Percentiles rank a stretch among this genome's conserved stretches.
phyloP scores from a whole-genome alignment of 2,113 vertebrate genomes.

The Balaeniceps rex region DNA sequence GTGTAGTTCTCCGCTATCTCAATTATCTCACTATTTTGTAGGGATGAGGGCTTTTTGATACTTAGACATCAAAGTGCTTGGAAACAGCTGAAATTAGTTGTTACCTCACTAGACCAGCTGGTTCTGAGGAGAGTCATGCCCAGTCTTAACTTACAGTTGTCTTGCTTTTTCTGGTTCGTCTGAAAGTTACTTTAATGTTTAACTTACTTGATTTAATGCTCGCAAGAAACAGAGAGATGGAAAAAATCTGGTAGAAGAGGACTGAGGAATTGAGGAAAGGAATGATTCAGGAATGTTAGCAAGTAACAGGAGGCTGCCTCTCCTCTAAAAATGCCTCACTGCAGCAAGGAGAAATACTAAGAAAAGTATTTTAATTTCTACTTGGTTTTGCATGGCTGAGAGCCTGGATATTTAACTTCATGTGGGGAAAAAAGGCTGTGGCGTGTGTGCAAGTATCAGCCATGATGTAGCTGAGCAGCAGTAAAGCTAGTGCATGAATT shows the following conservation, averaged over 20 bases:
- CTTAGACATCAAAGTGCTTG: constrained; percentile 17
- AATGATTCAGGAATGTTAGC: neutral
- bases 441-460: neutral
- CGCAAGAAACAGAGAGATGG: neutral
- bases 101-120: neutral
- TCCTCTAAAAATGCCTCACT: neutral
- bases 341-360: neutral
- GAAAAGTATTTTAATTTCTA: constrained; percentile 20
- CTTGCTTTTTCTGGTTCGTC: constrained; percentile 10
- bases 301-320: neutral
- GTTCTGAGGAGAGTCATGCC: neutral
- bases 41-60: neutral
- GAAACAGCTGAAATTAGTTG: constrained; percentile 16
- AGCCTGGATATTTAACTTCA: constrained; percentile 32
- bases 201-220: constrained; percentile 21
- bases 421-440: constrained; percentile 38
- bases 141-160: neutral
- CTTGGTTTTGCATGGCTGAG: constrained; percentile 1
- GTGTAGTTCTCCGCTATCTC: neutral
- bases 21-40: neutral
- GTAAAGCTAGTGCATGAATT: constrained; percentile 57
- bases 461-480: constrained; percentile 21
- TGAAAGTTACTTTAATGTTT: constrained; percentile 23
- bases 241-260: neutral
- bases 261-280: neutral